Percentiles rank a stretch among this genome's conserved stretches.
Evolutionary conservation across 2,888 invertebrate species (phyloP).

Genomic region (Aromia moschata): DNA sequence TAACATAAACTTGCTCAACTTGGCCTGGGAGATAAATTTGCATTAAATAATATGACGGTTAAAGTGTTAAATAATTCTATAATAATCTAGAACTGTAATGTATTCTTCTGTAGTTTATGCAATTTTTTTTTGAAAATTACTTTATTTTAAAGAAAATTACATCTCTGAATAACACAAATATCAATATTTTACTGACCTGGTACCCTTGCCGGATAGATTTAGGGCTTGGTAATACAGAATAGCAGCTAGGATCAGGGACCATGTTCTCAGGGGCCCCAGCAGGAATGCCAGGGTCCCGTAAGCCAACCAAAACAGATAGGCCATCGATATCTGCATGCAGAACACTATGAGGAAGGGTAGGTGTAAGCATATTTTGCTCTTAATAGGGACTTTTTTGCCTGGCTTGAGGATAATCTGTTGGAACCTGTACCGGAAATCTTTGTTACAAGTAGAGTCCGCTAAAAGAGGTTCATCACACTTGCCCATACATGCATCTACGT

Average conservation of each 20-base stretch:
- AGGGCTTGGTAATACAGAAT: slow-evolving; percentile 74
- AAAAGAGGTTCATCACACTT: too few species aligned
- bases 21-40: too few species aligned
- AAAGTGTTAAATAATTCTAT: too few species aligned
- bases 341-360: slow-evolving; percentile 69
- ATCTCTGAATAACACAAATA: too few species aligned
- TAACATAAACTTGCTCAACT: too few species aligned
- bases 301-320: slow-evolving; percentile 82
- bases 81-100: too few species aligned
- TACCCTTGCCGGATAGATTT: slow-evolving; percentile 69
- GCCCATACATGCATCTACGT: too few species aligned
- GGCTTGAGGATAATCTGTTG: slow-evolving; percentile 51
- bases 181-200: slow-evolving; percentile 66
- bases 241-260: slow-evolving; percentile 77
- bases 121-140: too few species aligned
- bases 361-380: slow-evolving; percentile 53
- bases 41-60: too few species aligned
- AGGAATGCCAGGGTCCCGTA: slow-evolving; percentile 82
- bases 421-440: slow-evolving; percentile 53
- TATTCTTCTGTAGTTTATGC: too few species aligned
- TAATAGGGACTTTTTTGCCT: slow-evolving; percentile 43
- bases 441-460: too few species aligned
- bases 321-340: slow-evolving; percentile 70
- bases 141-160: too few species aligned
- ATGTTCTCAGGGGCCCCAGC: slow-evolving; percentile 81